Percentiles rank a stretch among this genome's conserved stretches.
phyloP scores from a whole-genome alignment of 37 sponge, comb jelly and placozoan species.

The Agelas oroides region DNA sequence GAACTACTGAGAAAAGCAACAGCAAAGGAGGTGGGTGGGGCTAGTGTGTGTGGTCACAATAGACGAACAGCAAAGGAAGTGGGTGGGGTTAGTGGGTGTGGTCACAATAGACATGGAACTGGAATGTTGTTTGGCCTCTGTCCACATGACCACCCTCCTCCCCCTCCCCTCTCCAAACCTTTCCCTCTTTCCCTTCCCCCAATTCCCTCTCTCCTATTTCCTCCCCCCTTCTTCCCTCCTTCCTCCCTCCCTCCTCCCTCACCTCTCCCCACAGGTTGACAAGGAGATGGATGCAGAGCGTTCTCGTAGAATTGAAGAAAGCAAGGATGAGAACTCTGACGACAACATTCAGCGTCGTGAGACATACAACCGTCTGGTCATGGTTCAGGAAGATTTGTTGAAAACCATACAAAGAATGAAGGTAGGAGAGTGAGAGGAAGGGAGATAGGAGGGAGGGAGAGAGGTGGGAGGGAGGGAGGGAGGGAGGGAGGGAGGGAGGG shows the following conservation, averaged over 20 bases:
- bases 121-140: too few relatives aligned
- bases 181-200: neutral
- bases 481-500: too few relatives aligned
- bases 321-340: conserved; percentile 16
- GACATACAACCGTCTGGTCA: conserved; percentile 64
- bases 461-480: too few relatives aligned
- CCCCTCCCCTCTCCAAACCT: neutral
- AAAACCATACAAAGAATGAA: conserved; percentile 57
- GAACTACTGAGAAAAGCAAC: conserved; percentile 68
- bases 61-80: conserved; percentile 55
- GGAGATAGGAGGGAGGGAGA: neutral
- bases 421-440: conserved; percentile 18
- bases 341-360: conserved; percentile 29
- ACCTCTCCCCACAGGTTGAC: conserved; percentile 17
- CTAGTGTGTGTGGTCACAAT: neutral
- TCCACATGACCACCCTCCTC: neutral
- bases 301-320: conserved; percentile 54
- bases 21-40: conserved; percentile 52
- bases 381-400: conserved; percentile 75
- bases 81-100: neutral
- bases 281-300: conserved; percentile 59
- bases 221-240: neutral
- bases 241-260: neutral
- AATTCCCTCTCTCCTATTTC: neutral
- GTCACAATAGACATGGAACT: neutral